Base-by-base conservation (phyloP, 2,113 vertebrate genomes). In the Trogon melanurus region DNA sequence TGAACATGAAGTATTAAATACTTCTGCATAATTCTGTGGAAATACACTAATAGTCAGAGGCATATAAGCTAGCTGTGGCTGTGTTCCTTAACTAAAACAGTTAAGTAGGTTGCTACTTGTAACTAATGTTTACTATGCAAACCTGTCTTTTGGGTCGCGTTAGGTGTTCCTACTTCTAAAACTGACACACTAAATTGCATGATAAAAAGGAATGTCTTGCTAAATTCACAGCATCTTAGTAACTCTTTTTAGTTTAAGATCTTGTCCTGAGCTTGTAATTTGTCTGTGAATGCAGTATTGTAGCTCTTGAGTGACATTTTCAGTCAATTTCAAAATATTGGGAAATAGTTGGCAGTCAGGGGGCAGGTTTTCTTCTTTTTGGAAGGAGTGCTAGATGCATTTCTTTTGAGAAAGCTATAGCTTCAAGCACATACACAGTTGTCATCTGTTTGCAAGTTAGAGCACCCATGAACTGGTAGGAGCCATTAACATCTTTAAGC, bases 401-500 rank as follows among this genome's bases (percentile, higher is more conserved):
- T 64, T 84, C 22, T 54, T 78, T 85, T 4, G 41, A 4, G 21
- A 60, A 87, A 67, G 29, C 44, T 11, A 1, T 69, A 67, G 26
- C 58, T 93, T 79, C 53, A 79, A 57, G 45, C 29, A 22, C 9
- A 3, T 45, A 9, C 4, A 11, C 13, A 10, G 13, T 64, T 82
- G 48, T 64, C 12, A 32, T 50, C 36, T 58, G 36, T 36, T 58
- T 66, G 32, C 2, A 10, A n/a, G n/a, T 61, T 22, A 51, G 32
- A 72, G 32, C 20, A 18, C 5, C 0, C 0, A 2, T 66, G 5
- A 26, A 41, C 30, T 66, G 21, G 19, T 54, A 26, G 45, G 50
- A 93, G 30, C 60, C 13, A 16, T 73, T 66, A 38, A 23, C 5
- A 11, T 25, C 3, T 2, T 67, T 71, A 23, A 69, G 16, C 34